phyloP scores from a whole-genome alignment of 2,888 invertebrate genomes.

The Cremastinae sp. region DNA sequence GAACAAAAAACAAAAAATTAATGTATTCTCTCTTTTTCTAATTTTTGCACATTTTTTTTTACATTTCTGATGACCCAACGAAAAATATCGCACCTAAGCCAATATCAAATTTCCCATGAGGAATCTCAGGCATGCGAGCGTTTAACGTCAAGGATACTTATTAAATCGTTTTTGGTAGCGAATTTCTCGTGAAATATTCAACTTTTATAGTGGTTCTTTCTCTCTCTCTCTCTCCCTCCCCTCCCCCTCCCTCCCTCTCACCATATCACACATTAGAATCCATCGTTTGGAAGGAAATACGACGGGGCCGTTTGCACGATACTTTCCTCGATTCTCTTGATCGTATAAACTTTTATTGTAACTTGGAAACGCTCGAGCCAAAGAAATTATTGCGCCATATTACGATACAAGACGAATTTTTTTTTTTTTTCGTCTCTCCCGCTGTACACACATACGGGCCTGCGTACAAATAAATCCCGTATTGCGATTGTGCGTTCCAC shows the following conservation, averaged over 20 bases:
- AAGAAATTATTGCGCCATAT: conserved; percentile 54
- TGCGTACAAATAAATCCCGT: background rate
- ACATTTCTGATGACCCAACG: background rate
- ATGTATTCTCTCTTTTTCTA: too few species aligned
- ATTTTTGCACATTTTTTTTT: background rate
- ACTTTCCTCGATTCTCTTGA: conserved; percentile 34
- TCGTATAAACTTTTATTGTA: conserved; percentile 59
- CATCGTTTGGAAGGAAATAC: conserved; percentile 26
- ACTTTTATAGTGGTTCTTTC: conserved; percentile 3
- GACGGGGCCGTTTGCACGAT: conserved; percentile 18
- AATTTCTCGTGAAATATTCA: conserved; percentile 31
- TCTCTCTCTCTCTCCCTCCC: too few species aligned
- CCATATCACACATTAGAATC: background rate
- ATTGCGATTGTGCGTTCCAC: conserved; percentile 21
- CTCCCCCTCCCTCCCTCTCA: too few species aligned
- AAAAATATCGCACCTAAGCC: background rate
- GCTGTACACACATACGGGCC: background rate
- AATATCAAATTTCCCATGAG: conserved; percentile 39
- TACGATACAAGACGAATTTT: background rate
- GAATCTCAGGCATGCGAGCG: background rate
- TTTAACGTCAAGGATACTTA: conserved; percentile 21
- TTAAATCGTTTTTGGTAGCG: conserved; percentile 20
- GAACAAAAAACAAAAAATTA: too few species aligned
- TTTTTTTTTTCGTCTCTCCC: background rate
- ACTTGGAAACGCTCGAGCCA: conserved; percentile 48